A percentile compares a stretch with the other conserved stretches of the same genome.
Conservation (phyloP, 2,797 vertebrate genomes). For the Enteromius unitaeniatus region DNA sequence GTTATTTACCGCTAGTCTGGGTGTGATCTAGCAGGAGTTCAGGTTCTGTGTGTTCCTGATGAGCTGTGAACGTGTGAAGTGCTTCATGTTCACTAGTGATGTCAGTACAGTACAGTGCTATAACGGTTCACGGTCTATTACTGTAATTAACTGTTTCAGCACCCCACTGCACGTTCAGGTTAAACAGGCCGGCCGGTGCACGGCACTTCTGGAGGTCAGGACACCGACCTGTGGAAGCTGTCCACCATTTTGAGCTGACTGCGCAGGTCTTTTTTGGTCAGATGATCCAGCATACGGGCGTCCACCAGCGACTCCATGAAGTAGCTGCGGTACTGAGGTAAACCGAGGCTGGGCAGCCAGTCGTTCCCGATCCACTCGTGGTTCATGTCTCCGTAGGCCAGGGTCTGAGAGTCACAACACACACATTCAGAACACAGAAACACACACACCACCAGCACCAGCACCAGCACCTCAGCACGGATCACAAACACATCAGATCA, state of each 20-base stretch:
- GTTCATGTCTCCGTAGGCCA: conserved; percentile 98
- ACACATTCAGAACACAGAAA: not conserved
- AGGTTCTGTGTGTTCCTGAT: too few species aligned
- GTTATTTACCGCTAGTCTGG: too few species aligned
- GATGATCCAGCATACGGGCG: conserved; percentile 95
- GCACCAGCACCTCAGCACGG: not conserved
- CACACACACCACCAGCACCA: not conserved
- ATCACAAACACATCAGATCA: not conserved
- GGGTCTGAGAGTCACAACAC: conserved; percentile 75
- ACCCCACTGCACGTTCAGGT: too few species aligned
- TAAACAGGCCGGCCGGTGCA: too few species aligned
- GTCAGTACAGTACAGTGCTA: too few species aligned
- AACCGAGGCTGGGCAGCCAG: conserved; percentile 93
- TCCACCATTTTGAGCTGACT: conserved; percentile 98
- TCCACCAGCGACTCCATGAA: conserved; percentile 99
- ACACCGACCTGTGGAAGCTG: conserved; percentile 90
- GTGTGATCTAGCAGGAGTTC: too few species aligned
- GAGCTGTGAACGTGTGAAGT: too few species aligned
- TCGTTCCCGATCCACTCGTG: conserved; percentile 98
- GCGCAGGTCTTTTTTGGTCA: conserved; percentile 96
- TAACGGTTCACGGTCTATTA: too few species aligned
- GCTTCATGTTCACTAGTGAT: too few species aligned
- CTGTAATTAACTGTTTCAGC: too few species aligned
- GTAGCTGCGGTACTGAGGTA: conserved; percentile 96
- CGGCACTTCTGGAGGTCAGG: not conserved